phyloP scores from a whole-genome alignment of 1,140 invertebrate genomes.

The Sitobion miscanthi region DNA sequence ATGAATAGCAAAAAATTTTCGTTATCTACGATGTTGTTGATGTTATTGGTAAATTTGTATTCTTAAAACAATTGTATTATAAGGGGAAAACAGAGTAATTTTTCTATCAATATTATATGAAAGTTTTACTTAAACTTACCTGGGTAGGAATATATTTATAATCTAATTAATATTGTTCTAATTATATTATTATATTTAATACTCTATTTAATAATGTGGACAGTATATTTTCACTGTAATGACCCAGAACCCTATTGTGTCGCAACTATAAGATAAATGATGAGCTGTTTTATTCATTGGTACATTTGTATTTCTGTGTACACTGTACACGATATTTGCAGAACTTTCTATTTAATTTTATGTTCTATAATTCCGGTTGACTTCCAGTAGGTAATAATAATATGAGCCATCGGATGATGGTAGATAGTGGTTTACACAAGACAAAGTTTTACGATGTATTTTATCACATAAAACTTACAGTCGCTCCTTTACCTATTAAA shows the following conservation, averaged over 20 bases:
- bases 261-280: not conserved
- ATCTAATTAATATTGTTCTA: not conserved
- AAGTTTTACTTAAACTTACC: not conserved
- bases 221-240: not conserved
- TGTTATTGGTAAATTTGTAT: not conserved
- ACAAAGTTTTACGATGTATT: slow-evolving; percentile 37
- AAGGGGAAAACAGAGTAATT: not conserved
- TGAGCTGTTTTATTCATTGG: slow-evolving; percentile 10
- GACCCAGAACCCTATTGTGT: not conserved
- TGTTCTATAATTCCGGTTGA: slow-evolving; percentile 35
- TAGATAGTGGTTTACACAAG: slow-evolving; percentile 27
- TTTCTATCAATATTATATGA: not conserved
- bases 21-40: too few species aligned
- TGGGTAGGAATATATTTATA: not conserved
- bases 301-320: not conserved
- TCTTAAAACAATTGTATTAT: not conserved
- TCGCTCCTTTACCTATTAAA: not conserved
- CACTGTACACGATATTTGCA: not conserved
- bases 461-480: not conserved
- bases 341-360: slow-evolving; percentile 7
- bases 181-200: not conserved
- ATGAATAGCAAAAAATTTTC: not conserved
- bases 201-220: not conserved
- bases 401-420: not conserved
- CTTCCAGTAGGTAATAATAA: slow-evolving; percentile 13